Evolutionary conservation across 1,140 invertebrate genomes (phyloP).

Genomic region (Neuroterus valhalla): DNA sequence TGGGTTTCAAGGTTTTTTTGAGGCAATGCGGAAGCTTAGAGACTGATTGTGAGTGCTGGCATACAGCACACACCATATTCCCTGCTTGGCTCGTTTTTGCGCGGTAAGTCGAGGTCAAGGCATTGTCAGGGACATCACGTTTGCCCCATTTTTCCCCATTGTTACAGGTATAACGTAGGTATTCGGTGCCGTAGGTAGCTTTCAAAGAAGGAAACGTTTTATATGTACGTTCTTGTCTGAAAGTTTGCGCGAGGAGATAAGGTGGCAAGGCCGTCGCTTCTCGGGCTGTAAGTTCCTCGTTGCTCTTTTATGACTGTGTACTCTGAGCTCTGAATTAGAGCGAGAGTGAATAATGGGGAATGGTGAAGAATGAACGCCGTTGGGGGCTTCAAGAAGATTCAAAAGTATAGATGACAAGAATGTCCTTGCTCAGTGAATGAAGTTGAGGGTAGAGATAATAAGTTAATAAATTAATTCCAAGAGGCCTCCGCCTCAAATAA

Average conservation of each 20-base stretch:
- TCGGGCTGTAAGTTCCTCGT: neutral
- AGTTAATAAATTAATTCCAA: too few relatives aligned
- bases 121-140: slow-evolving; percentile 51
- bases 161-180: slow-evolving; percentile 35
- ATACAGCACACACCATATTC: slow-evolving; percentile 43
- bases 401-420: neutral
- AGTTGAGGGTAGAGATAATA: too few relatives aligned
- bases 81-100: slow-evolving; percentile 48
- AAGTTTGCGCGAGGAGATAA: slow-evolving; percentile 6
- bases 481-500: too few relatives aligned
- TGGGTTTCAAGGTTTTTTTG: slow-evolving; percentile 41
- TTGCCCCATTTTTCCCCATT: slow-evolving; percentile 52
- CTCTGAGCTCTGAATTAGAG: neutral
- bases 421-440: too few relatives aligned
- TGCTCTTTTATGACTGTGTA: neutral
- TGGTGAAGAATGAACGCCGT: neutral
- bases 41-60: slow-evolving; percentile 5
- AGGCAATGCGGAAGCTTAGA: slow-evolving; percentile 40
- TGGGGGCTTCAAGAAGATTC: slow-evolving; percentile 2
- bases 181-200: slow-evolving; percentile 38
- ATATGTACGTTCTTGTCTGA: slow-evolving; percentile 17
- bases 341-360: neutral
- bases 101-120: slow-evolving; percentile 48
- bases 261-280: neutral
- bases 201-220: slow-evolving; percentile 21